Base-by-base conservation (phyloP, 2,888 invertebrate species). In the Pristionchus entomophagus region DNA sequence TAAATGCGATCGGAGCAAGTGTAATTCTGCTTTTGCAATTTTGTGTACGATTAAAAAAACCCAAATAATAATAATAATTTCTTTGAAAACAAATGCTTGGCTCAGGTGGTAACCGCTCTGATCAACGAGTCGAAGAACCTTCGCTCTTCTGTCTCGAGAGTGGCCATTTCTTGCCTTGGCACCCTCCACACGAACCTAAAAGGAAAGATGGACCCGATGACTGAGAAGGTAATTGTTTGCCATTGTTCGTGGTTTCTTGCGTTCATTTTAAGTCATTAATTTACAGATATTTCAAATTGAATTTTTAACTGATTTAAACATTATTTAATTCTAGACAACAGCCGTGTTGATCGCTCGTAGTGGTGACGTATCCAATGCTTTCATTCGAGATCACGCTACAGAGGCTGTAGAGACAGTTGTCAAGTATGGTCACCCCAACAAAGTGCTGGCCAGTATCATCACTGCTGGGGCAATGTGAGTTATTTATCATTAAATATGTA, bases 131-230 rank as follows among this genome's bases (percentile, higher is more conserved):
- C 89, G 84, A 96, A 96, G 89, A 98, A 97, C 94, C 95, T 99
- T 87, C 95, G 99, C 35, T 98, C 98, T 0, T 97, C 97, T 93
- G 97, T 97, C 0, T 96, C 98, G 0, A 95, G 98, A 80, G 95
- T 96, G 6, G 97, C 98, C 29, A 97, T 98, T 92, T 95, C 96
- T 87, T 96, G 96, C 12, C 95, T 97, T 65, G 96, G 96, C 0
- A 96, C 97, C 87, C 94, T 99, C 89, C 98, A 97, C 93, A 94
- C 95, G 38, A 89, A 92, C 86, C 92, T 95, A 80, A 94, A 94
- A 88, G 94, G 94, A 88, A 91, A 92, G 86, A 95, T 96, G 94
- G 96, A 96, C 93, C 94, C 95, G 89, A 96, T 91, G 84, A 88
- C 88, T 45, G 92, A 92, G 41, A 89, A 90, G 86, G 91, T 91